phyloP scores from a whole-genome alignment of 2,888 invertebrate genomes.

The Cerceris ruficornis region DNA sequence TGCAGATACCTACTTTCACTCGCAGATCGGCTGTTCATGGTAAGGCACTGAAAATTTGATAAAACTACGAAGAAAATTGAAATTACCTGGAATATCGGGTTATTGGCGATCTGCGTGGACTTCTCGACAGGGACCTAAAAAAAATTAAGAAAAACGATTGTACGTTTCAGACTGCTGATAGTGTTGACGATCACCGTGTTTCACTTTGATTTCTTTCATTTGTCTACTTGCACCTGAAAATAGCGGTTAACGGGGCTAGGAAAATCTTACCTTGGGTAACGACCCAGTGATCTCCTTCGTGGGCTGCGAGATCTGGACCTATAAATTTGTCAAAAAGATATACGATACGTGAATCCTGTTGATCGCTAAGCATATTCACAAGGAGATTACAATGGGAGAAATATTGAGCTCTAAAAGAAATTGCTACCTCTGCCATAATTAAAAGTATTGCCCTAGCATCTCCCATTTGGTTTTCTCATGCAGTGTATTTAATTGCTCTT shows the following conservation, averaged over 20 bases:
- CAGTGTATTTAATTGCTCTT: conserved; percentile 50
- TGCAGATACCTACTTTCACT: conserved; percentile 69
- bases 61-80: conserved; percentile 44
- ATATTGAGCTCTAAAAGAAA: conserved; percentile 46
- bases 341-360: conserved; percentile 66
- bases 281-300: conserved; percentile 71
- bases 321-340: conserved; percentile 73
- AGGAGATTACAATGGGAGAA: conserved; percentile 51
- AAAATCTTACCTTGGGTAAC: conserved; percentile 74
- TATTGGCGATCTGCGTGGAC: conserved; percentile 71
- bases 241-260: conserved; percentile 43
- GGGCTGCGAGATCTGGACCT: conserved; percentile 77
- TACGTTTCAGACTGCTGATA: conserved; percentile 68
- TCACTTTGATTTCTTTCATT: conserved; percentile 59
- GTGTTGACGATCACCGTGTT: conserved; percentile 53
- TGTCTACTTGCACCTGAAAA: conserved; percentile 72
- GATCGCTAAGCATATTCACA: conserved; percentile 56
- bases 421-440: conserved; percentile 41
- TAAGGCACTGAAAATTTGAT: conserved; percentile 69
- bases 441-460: conserved; percentile 44
- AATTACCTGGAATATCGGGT: conserved; percentile 76
- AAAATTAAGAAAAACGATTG: conserved; percentile 73
- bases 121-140: conserved; percentile 78
- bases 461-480: conserved; percentile 54
- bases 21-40: conserved; percentile 43